Percentiles rank a stretch among this genome's conserved stretches.
Evolutionary conservation across 2,797 vertebrate genomes (phyloP).

Genomic region (Syndactyla subalaris): DNA sequence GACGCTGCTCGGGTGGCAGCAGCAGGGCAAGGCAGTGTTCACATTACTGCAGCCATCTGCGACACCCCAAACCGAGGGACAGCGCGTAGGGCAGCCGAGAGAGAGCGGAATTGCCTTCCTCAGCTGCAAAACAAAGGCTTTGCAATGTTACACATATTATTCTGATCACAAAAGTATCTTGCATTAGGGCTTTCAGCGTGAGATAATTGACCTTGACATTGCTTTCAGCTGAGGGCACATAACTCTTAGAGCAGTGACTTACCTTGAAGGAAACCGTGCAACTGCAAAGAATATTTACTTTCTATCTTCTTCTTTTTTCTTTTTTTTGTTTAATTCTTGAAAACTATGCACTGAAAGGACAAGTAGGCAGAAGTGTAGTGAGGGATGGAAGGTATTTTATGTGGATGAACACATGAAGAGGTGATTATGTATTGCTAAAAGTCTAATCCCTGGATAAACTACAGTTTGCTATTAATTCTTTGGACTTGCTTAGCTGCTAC

Average conservation of each 20-base stretch:
- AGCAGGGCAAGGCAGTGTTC: not conserved
- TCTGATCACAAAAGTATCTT: constrained; percentile 68
- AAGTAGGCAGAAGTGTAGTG: constrained; percentile 34
- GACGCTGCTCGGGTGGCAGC: not conserved
- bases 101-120: constrained; percentile 53
- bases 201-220: constrained; percentile 76
- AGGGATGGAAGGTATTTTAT: constrained; percentile 29
- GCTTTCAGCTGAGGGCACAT: constrained; percentile 69
- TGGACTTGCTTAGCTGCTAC: constrained; percentile 62
- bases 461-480: constrained; percentile 58
- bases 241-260: constrained; percentile 67
- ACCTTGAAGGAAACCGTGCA: constrained; percentile 54
- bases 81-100: not conserved
- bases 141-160: constrained; percentile 42
- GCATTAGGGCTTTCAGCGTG: constrained; percentile 69
- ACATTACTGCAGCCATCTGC: not conserved
- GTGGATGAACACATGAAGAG: constrained; percentile 57
- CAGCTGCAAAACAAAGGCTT: constrained; percentile 63
- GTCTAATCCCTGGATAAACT: constrained; percentile 65
- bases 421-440: constrained; percentile 57
- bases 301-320: constrained; percentile 5
- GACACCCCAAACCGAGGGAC: not conserved
- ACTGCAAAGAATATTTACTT: constrained; percentile 63
- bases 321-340: not conserved
- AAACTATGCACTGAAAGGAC: constrained; percentile 54